Conservation (phyloP, 2,888 invertebrate species). For the Nomada lathburiana region DNA sequence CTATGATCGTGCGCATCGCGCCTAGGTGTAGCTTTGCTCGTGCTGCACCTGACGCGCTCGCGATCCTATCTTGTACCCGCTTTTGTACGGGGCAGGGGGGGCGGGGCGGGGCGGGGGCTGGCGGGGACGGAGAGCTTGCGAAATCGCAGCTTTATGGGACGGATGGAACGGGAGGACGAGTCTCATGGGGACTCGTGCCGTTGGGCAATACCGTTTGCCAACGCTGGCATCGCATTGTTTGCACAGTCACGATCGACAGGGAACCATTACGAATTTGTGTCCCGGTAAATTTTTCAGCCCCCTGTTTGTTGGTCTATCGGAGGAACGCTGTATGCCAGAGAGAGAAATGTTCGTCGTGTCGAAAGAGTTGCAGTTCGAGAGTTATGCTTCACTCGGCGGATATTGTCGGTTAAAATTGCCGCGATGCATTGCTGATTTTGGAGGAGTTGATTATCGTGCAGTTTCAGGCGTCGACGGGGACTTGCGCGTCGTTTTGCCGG, state of each 20-base stretch:
- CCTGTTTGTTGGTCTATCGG: neutral
- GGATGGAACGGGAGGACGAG: conserved; percentile 58
- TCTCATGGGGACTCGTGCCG: conserved; percentile 55
- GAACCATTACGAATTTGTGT: conserved; percentile 54
- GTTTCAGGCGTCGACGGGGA: no score
- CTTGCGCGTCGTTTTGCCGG: no score
- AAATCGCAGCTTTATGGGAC: conserved; percentile 60
- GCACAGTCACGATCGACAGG: conserved; percentile 53
- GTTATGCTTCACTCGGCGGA: no score
- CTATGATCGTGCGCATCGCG: conserved; percentile 61
- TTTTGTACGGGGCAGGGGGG: conserved; percentile 45
- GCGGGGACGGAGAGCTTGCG: conserved; percentile 50
- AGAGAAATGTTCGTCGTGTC: no score
- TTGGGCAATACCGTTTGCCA: conserved; percentile 54
- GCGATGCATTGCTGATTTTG: no score
- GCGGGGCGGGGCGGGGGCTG: conserved; percentile 29
- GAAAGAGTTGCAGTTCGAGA: neutral
- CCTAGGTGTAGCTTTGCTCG: conserved; percentile 59
- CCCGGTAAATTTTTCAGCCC: conserved; percentile 35
- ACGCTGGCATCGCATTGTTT: conserved; percentile 55
- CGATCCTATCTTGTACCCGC: conserved; percentile 64
- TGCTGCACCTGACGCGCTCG: conserved; percentile 68
- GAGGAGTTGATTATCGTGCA: no score
- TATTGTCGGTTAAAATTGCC: no score
- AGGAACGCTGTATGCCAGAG: conserved; percentile 2